A percentile compares a stretch with the other conserved stretches of the same genome.
Evolutionary conservation across 1,140 invertebrate genomes (phyloP).

Genomic region (Zaprionus vittiger): DNA sequence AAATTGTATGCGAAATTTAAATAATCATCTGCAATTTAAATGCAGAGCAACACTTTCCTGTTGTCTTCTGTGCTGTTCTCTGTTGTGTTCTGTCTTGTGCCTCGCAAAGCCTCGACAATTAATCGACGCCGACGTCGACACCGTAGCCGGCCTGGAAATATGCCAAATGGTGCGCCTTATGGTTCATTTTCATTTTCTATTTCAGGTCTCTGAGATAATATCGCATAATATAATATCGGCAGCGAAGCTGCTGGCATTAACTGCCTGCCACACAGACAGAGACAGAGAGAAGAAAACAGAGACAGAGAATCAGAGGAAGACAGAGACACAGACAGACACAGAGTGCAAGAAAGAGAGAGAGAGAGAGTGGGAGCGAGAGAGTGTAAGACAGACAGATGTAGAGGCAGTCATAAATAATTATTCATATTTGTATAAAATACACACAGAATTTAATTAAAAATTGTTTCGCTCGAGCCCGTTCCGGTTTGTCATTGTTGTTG

Average conservation of each 20-base stretch:
- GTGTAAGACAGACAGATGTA: neutral
- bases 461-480: constrained; percentile 56
- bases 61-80: neutral
- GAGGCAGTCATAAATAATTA: constrained; percentile 75
- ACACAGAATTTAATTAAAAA: constrained; percentile 83
- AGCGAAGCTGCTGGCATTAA: constrained; percentile 61
- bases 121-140: constrained; percentile 52
- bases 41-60: constrained; percentile 75
- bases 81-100: constrained; percentile 10
- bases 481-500: constrained; percentile 9
- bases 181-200: constrained; percentile 80
- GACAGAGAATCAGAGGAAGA: neutral
- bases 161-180: constrained; percentile 77
- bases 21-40: constrained; percentile 83
- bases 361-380: neutral
- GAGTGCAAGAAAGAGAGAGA: neutral
- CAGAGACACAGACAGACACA: neutral
- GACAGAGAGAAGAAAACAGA: neutral
- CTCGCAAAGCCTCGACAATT: constrained; percentile 65
- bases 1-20: constrained; percentile 82
- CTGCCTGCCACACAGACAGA: constrained; percentile 46
- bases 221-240: constrained; percentile 41
- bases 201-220: constrained; percentile 68
- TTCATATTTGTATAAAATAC: constrained; percentile 83
- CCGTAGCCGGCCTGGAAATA: constrained; percentile 57